Conservation (phyloP, 2,113 vertebrate genomes). For the Hippocampus mohnikei region DNA sequence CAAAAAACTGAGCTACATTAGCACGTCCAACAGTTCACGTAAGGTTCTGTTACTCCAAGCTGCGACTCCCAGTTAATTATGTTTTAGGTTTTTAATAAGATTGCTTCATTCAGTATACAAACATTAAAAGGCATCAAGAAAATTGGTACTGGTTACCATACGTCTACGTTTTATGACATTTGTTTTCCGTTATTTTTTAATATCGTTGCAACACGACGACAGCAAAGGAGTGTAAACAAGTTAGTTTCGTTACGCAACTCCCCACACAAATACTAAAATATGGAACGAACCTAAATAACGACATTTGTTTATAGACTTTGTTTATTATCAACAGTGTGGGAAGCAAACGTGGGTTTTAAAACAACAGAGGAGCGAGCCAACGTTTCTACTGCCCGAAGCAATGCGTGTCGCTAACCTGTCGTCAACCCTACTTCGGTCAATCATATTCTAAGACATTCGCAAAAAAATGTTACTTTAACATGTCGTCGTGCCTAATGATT, state of each 20-base stretch:
- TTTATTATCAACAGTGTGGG: not conserved
- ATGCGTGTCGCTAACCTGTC: slow-evolving; percentile 23
- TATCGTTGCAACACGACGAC: no score
- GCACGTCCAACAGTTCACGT: not conserved
- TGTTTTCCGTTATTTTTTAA: not conserved
- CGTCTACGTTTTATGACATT: not conserved
- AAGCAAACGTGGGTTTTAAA: not conserved
- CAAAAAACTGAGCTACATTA: not conserved
- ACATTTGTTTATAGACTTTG: not conserved
- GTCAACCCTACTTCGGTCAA: slow-evolving; percentile 6
- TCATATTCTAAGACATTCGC: not conserved
- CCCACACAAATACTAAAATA: not conserved
- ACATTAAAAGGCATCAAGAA: no score
- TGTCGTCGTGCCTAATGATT: rapidly evolving
- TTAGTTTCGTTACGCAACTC: not conserved
- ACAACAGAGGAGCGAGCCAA: not conserved
- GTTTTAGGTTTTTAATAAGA: not conserved
- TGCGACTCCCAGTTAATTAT: not conserved
- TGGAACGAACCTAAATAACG: not conserved
- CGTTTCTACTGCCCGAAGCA: not conserved
- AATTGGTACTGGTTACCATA: not conserved
- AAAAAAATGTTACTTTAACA: not conserved
- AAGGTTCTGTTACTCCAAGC: not conserved
- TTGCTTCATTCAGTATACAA: no score
- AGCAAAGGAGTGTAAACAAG: not conserved